Evolutionary conservation across 53 echinoderm and acorn worm species (phyloP).

Genomic region (Patiria pectinifera): DNA sequence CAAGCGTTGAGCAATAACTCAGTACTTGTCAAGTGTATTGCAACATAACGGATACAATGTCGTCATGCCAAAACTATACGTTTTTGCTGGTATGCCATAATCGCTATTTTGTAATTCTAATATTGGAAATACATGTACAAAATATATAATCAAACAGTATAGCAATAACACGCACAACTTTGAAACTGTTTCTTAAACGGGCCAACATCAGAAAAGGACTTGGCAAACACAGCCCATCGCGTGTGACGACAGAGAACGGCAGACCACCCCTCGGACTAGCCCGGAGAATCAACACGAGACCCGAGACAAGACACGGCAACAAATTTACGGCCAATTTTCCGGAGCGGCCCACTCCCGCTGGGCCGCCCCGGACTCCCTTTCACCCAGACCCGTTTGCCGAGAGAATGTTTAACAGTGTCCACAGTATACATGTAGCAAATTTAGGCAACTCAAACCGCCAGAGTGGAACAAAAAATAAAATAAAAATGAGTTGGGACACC

Average conservation of each 20-base stretch:
- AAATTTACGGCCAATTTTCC: slow-evolving; percentile 50
- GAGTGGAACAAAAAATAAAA: too few relatives aligned
- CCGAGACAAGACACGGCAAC: slow-evolving; percentile 23
- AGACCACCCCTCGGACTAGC: slow-evolving; percentile 32
- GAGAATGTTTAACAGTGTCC: slow-evolving; percentile 47
- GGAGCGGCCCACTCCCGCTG: slow-evolving; percentile 39
- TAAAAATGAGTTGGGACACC: background rate
- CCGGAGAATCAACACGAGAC: slow-evolving; percentile 39
- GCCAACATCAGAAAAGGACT: background rate
- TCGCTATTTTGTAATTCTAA: too few relatives aligned
- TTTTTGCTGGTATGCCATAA: too few relatives aligned
- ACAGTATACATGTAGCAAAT: slow-evolving; percentile 56
- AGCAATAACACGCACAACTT: too few relatives aligned
- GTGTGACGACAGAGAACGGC: background rate
- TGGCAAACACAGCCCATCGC: background rate
- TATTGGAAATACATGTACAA: too few relatives aligned
- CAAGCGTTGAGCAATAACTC: too few relatives aligned
- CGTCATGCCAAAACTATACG: too few relatives aligned
- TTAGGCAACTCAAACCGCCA: background rate
- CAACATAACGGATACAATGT: too few relatives aligned
- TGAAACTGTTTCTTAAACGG: background rate
- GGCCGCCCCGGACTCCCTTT: slow-evolving; percentile 20
- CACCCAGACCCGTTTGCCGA: slow-evolving; percentile 2
- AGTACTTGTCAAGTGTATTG: too few relatives aligned
- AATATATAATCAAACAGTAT: too few relatives aligned